Base-by-base conservation (phyloP, 1,140 invertebrate genomes). In the Drosophila trapezifrons region DNA sequence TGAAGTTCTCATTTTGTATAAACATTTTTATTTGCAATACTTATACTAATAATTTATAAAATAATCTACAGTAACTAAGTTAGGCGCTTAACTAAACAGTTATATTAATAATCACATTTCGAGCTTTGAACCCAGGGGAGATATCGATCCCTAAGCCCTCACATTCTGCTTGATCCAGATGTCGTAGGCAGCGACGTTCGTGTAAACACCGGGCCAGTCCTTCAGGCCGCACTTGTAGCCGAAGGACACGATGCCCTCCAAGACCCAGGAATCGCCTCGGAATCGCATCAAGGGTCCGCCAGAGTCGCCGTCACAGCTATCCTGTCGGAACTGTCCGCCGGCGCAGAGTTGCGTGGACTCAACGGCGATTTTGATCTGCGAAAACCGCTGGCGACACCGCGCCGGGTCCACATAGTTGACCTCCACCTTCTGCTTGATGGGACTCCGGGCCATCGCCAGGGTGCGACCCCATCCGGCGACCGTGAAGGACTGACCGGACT, bases 381-480 rank as follows among this genome's bases (percentile, higher is more conserved):
- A 62, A 22, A 90, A 89, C 8, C 75, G 78, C 25, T 56, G 63
- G 15, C 65, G 57, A 22, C 85, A 89, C 18, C 72, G 40, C 2
- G 27, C 47, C 15, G 77, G 75, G 8, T 90, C 85, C 72, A 90
- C 76, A 27, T 55, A 85, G 45, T 29, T 56, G 0, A 90, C 78
- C 5, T 25, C 7, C 10, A 90, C 42, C 40, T 90, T 90, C 13
- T 90, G 87, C 43, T 89, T 89, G n/a, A 85, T 35, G 1, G 83
- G 67, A 72, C 80, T 84, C 3, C 65, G 70, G 5, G 51, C 89
- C 91, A 92, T 92, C 29, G 83, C 71, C 43, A 93, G 84, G 27
- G 93, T 94, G 85, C 93, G 93, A 22, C 94, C 94, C 95, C 96
- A 97, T 1, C 96, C 96, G 1, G 95, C 95, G 0, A 95, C 94